These are phyloP conservation scores for Fissipunctia ypsillon DNA, from an alignment of 2,888 invertebrate genomes.

Conservation along the genomic window DNA sequence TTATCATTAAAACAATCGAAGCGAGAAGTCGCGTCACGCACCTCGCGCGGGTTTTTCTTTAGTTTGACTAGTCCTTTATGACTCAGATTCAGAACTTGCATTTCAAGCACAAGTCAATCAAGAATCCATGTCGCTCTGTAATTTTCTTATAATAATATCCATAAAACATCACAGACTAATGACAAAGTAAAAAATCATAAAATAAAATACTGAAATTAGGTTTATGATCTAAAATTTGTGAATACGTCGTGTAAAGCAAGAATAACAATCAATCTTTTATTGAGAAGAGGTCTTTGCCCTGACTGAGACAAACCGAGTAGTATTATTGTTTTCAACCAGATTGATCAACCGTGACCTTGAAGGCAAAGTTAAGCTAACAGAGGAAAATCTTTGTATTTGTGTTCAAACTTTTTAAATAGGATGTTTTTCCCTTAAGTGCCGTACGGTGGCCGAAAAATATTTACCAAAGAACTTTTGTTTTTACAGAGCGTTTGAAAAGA, in stretches of 20 bases:
- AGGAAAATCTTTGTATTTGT: conserved; percentile 15
- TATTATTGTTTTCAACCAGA: background rate
- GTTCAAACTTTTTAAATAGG: conserved; percentile 25
- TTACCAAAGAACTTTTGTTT: conserved; percentile 33
- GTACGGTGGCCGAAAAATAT: conserved; percentile 43
- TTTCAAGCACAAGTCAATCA: background rate
- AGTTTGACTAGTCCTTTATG: background rate
- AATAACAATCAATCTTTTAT: too few relatives aligned
- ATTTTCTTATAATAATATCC: background rate
- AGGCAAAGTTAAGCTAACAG: conserved; percentile 8
- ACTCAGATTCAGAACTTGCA: background rate
- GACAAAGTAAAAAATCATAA: too few relatives aligned
- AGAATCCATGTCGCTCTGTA: background rate
- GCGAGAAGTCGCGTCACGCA: background rate
- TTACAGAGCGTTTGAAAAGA: conserved; percentile 7
- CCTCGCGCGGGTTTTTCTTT: background rate
- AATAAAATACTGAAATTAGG: too few relatives aligned
- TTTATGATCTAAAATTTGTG: too few relatives aligned
- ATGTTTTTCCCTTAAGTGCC: conserved; percentile 44
- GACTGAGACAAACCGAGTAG: background rate
- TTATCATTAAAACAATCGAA: background rate
- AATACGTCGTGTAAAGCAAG: too few relatives aligned
- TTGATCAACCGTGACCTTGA: conserved; percentile 12
- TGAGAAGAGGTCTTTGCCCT: too few relatives aligned
- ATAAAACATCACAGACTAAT: too few relatives aligned